phyloP scores from a whole-genome alignment of 2,888 invertebrate species.

The Griposia aprilina region DNA sequence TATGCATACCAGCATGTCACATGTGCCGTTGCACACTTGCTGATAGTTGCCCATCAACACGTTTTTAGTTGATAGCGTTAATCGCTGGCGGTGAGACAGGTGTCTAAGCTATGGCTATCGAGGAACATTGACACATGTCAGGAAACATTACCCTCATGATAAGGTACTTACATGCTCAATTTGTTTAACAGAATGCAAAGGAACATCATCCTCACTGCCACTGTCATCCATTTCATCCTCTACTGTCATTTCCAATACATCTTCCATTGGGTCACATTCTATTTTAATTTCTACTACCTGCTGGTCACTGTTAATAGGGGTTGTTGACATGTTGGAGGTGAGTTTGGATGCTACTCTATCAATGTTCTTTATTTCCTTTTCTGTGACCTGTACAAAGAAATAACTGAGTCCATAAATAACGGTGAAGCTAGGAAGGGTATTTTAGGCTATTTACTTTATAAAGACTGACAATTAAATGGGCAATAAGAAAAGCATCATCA shows the following conservation, averaged over 20 bases:
- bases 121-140: not conserved
- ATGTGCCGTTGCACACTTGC: not conserved
- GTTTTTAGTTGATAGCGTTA: not conserved
- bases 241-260: not conserved
- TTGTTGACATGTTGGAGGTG: slow-evolving; percentile 6
- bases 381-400: slow-evolving; percentile 23
- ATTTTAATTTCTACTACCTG: not conserved
- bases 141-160: not conserved
- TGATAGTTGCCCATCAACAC: too few species aligned
- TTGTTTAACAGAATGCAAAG: slow-evolving; percentile 16
- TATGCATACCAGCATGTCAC: too few species aligned
- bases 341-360: slow-evolving; percentile 34
- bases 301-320: not conserved
- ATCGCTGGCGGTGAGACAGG: not conserved
- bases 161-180: slow-evolving; percentile 27
- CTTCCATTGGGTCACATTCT: slow-evolving; percentile 26
- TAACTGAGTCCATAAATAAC: not conserved
- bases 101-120: not conserved
- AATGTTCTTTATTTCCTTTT: slow-evolving; percentile 36
- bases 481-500: not conserved
- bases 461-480: not conserved
- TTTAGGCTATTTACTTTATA: not conserved
- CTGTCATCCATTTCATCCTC: slow-evolving; percentile 10
- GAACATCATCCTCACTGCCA: slow-evolving; percentile 26
- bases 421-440: not conserved